Evolutionary conservation across 1,140 invertebrate genomes (phyloP).

Genomic region (Brachystomella parvula): DNA sequence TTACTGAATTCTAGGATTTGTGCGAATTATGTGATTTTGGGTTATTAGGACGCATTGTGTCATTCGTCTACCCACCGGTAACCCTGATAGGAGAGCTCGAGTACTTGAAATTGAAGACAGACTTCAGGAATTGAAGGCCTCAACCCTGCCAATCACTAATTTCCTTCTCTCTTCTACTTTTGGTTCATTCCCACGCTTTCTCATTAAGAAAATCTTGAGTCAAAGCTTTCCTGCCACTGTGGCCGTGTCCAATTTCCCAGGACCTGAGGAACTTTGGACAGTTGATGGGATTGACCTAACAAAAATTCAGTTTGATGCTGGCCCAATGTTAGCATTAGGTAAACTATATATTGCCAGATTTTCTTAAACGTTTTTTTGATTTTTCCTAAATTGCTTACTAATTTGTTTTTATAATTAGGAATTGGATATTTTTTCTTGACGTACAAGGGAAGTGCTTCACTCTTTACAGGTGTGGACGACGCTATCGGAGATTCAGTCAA

Average conservation of each 20-base stretch:
- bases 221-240: neutral
- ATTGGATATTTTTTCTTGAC: neutral
- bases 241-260: neutral
- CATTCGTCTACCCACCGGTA: neutral
- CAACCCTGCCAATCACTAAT: neutral
- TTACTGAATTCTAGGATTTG: neutral
- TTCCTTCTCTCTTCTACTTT: neutral
- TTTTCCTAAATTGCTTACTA: no score
- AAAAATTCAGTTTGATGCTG: neutral
- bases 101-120: neutral
- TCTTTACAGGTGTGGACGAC: neutral
- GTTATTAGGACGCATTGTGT: neutral
- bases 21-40: neutral
- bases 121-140: neutral
- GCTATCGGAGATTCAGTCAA: neutral
- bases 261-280: neutral
- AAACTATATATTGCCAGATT: neutral
- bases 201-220: neutral
- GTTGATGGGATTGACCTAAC: neutral
- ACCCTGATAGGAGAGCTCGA: neutral
- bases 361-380: neutral
- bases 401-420: no score
- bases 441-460: neutral
- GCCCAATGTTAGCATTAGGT: neutral
- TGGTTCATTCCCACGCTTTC: neutral